Base-by-base conservation (phyloP, 2,797 vertebrate species). In the Cynopterus sphinx region DNA sequence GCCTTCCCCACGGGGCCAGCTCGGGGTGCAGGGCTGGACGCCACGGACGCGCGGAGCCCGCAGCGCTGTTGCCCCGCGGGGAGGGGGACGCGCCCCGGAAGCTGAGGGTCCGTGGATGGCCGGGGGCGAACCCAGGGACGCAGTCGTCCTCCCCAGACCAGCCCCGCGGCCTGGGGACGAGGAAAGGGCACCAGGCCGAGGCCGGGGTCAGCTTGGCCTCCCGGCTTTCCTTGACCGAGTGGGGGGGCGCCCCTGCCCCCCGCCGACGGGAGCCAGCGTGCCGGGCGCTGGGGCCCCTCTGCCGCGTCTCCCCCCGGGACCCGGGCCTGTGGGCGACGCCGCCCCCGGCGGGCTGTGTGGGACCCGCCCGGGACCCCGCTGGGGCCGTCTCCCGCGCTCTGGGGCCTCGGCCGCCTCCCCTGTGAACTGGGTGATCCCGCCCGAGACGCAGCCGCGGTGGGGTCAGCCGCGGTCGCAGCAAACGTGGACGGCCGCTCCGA, bases 371-470 rank as follows among this genome's bases (percentile, higher is more conserved):
- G 10, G 59, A 31, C 33, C 19, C 15, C 9, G 3, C 39, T 10
- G 28, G 36, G 5, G 6, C 4, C 22, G 68, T 2, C 0, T 12
- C 7, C 5, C 1, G 4, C 26, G 19, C 36, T 46, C 67, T 17
- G 67, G 41, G 3, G 33, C 39, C 73, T 57, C 57, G 1, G 49
- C 31, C 33, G 74, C 16, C 65, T 86, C 59, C 19, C 11, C 71
- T 85, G 51, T 31, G 24, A 33, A 11, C 49, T 36, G 57, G 77
- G 57, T 15, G 21, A 8, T 39, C 15, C 5, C 1, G 4, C 9
- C 36, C 0, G 26, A 53, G 36, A 1, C 11, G 1, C n/a, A 36
- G 67, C 6, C 0, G 0, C 1, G 1, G 22, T 13, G 51, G 46
- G 70, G 43, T 26, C 9, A 1, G 15, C 2, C 46, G 1, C 2